Percentiles rank a stretch among this genome's conserved stretches.
Evolutionary conservation across 2,797 vertebrate species (phyloP).

Genomic region (Pteronotus mesoamericanus): DNA sequence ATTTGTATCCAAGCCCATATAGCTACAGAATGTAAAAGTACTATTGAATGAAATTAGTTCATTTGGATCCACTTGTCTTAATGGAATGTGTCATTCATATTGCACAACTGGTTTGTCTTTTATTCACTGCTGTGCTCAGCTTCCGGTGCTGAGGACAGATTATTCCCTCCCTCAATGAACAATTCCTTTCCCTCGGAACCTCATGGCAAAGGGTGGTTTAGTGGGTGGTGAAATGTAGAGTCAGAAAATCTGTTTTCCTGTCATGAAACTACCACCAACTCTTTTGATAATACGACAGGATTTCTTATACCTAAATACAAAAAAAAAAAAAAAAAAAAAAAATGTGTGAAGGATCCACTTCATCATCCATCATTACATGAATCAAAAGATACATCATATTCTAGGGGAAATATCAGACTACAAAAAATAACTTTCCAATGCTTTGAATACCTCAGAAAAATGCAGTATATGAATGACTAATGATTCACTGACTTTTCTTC

Average conservation of each 20-base stretch:
- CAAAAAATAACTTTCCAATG: neutral
- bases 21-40: constrained; percentile 64
- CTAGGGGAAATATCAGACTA: neutral
- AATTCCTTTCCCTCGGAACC: constrained; percentile 28
- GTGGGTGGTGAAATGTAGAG: constrained; percentile 4
- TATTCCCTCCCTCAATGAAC: constrained; percentile 35
- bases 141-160: constrained; percentile 36
- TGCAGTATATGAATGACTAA: neutral
- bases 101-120: constrained; percentile 65
- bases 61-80: constrained; percentile 70
- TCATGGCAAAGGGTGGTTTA: neutral
- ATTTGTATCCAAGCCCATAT: constrained; percentile 55
- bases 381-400: neutral
- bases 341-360: neutral
- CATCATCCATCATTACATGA: neutral
- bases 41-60: constrained; percentile 71
- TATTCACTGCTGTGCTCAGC: constrained; percentile 2
- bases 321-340: neutral
- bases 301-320: neutral
- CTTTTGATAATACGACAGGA: neutral
- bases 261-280: neutral
- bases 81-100: constrained; percentile 69
- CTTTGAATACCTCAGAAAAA: neutral
- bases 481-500: neutral
- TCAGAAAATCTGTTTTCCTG: constrained; percentile 2